Base-by-base conservation (phyloP, 2,888 invertebrate species). In the Drosophila diplacantha region DNA sequence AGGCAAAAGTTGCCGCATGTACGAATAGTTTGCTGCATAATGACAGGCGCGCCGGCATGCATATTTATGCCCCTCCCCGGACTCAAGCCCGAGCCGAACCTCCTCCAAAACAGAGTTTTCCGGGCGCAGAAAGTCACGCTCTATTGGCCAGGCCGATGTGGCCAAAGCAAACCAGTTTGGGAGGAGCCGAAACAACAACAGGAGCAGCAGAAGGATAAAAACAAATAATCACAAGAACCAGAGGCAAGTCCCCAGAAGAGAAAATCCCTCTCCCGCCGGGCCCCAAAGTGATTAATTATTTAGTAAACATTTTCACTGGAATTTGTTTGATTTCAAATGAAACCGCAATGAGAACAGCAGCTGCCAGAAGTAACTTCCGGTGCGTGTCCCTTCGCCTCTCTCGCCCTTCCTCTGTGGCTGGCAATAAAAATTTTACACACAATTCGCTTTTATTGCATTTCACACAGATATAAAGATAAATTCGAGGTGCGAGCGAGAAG, bases 11-110 rank as follows among this genome's bases (percentile, higher is more conserved):
- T 80, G 69, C 81, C 63, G 69, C 81, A 80, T 77, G 77, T 80
- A 80, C 77, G 81, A 77, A 80, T 77, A 67, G 77, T 80, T 80
- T 75, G 81, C 74, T 80, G 81, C 75, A 75, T 75, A 80, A 75
- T 75, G 80, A 80, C 77, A 75, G 80, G 78, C 64, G 58, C 65
- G 75, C 74, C 59, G 65, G 61, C 80, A 74, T 80, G 80, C 80
- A 75, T 80, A 75, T 80, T 75, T 79, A 75, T 75, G 77, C 38
- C 38, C 37, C 37, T n/a, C n/a, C n/a, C n/a, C n/a, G n/a, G n/a
- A 24, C 16, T 11, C 11, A 34, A 22, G 35, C 18, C 26, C 20
- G 12, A 26, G 7, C 11, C 7, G 8, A 18, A 18, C 2, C 29
- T 38, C 37, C 18, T 8, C 8, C 12, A 18, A 44, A 18, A 44